These are phyloP conservation scores for Tychaedon coryphoeus DNA, from an alignment of 2,113 vertebrate genomes.

Conservation along the genomic window DNA sequence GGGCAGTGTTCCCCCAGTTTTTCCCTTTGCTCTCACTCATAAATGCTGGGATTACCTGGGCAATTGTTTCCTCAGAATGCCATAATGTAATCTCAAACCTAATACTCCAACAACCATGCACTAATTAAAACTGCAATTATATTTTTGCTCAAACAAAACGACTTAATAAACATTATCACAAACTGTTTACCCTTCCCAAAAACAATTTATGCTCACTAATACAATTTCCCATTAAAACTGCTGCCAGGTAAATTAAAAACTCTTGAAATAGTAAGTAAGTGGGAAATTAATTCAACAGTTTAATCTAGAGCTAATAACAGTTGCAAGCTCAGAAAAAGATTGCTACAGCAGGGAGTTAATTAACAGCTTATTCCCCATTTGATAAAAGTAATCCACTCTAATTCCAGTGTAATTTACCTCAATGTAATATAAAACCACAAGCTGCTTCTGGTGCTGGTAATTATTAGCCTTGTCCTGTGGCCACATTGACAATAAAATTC, in stretches of 20 bases:
- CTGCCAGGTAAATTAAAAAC: constrained; percentile 87
- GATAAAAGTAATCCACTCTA: constrained; percentile 88
- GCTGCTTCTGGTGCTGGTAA: constrained; percentile 80
- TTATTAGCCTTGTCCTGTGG: constrained; percentile 82
- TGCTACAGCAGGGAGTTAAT: constrained; percentile 89
- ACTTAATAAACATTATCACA: constrained; percentile 83
- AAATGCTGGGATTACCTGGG: constrained; percentile 73
- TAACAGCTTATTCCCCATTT: constrained; percentile 89
- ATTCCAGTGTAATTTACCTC: constrained; percentile 88
- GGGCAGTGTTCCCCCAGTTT: background rate
- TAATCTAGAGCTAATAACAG: constrained; percentile 87
- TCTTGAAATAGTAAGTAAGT: constrained; percentile 87
- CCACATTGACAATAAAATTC: constrained; percentile 75
- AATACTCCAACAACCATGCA: constrained; percentile 74
- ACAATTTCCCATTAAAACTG: constrained; percentile 85
- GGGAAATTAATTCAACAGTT: constrained; percentile 88
- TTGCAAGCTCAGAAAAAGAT: constrained; percentile 82
- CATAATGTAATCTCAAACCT: constrained; percentile 75
- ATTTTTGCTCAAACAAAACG: constrained; percentile 81
- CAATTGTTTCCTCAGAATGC: constrained; percentile 65
- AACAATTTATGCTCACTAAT: constrained; percentile 84
- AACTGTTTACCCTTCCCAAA: constrained; percentile 81
- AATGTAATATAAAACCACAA: constrained; percentile 88
- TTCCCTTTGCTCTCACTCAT: constrained; percentile 32
- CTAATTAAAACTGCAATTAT: constrained; percentile 84